Conservation (phyloP, 2,888 invertebrate genomes). For the Pyrgus malvae region DNA sequence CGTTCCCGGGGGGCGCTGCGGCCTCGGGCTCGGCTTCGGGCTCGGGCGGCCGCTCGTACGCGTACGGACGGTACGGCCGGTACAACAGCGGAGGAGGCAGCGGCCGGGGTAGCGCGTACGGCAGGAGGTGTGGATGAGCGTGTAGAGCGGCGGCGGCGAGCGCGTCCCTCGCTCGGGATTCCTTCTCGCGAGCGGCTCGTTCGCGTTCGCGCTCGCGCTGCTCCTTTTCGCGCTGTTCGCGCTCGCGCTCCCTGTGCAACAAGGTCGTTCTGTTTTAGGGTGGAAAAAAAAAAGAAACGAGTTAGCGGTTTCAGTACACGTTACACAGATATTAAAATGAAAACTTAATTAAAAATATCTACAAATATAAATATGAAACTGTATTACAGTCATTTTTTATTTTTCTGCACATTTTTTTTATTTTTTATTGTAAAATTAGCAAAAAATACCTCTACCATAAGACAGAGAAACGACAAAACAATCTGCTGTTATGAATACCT, state of each 20-base stretch:
- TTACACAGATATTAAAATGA: no score
- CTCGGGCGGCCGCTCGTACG: constrained; percentile 37
- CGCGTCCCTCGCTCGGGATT: constrained; percentile 67
- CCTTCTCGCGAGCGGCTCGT: constrained; percentile 62
- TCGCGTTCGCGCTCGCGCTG: constrained; percentile 57
- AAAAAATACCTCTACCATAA: no score
- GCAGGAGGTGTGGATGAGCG: constrained; percentile 47
- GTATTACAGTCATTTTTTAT: no score
- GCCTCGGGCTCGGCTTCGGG: constrained; percentile 37
- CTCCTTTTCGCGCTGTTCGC: constrained; percentile 49
- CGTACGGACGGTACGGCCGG: constrained; percentile 60
- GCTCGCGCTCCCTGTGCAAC: constrained; percentile 59
- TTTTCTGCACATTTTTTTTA: no score
- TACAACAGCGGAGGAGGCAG: constrained; percentile 56
- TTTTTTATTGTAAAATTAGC: no score
- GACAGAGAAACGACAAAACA: no score
- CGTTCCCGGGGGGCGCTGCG: constrained; percentile 28
- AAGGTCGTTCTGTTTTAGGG: neutral
- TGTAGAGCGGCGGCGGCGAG: constrained; percentile 49
- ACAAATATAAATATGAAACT: no score
- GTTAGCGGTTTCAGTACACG: neutral
- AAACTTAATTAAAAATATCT: no score
- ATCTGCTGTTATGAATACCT: no score
- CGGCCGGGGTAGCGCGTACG: constrained; percentile 43
- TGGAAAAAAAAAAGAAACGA: neutral